Conservation (phyloP, 2,888 invertebrate genomes). For the Drosophila falleni region DNA sequence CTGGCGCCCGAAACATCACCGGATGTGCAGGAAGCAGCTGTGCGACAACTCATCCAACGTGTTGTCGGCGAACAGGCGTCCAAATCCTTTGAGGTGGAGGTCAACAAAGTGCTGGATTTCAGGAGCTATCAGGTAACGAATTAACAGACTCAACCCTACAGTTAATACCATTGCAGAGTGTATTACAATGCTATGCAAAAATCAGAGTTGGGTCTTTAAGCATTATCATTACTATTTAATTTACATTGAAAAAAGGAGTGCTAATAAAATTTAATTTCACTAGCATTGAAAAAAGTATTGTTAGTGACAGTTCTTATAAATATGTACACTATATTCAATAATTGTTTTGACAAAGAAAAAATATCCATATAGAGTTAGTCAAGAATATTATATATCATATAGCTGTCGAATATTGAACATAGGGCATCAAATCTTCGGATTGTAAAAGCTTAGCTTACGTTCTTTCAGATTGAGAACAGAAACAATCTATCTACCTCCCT, state of each 20-base stretch:
- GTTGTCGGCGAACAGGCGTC: constrained; percentile 57
- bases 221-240: no score
- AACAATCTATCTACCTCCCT: neutral
- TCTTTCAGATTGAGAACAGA: neutral
- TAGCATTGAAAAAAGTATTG: no score
- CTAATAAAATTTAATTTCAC: no score
- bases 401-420: neutral
- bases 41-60: constrained; percentile 60
- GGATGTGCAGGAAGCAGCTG: constrained; percentile 66
- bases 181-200: no score
- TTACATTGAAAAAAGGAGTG: no score
- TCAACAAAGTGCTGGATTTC: constrained; percentile 46
- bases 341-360: no score
- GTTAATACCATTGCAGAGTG: neutral
- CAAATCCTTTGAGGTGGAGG: constrained; percentile 60
- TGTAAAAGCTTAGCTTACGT: neutral
- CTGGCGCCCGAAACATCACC: constrained; percentile 51
- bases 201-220: no score
- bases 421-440: neutral
- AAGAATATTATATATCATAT: no score
- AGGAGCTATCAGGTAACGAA: constrained; percentile 63
- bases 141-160: neutral
- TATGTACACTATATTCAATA: no score
- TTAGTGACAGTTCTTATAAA: no score
- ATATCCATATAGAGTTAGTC: no score